Percentiles rank a stretch among this genome's conserved stretches.
Conservation (phyloP, 2,888 invertebrate genomes). For the Temnothorax unifasciatus region DNA sequence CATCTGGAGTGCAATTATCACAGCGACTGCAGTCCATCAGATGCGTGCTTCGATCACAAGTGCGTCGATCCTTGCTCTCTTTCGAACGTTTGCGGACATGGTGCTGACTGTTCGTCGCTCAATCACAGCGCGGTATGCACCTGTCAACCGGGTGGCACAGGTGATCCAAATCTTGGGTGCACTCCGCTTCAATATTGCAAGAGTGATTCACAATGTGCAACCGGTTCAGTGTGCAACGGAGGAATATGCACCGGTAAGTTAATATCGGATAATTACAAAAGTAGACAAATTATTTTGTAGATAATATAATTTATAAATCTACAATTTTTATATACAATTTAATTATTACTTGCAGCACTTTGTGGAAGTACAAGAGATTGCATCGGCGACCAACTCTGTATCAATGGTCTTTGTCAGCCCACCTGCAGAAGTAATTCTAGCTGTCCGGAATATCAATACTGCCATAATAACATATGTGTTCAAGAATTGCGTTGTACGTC, state of each 20-base stretch:
- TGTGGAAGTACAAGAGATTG: constrained; percentile 95
- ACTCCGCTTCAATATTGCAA: constrained; percentile 94
- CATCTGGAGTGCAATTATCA: constrained; percentile 93
- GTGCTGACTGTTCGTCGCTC: constrained; percentile 91
- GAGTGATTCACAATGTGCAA: constrained; percentile 93
- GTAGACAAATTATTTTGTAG: neutral
- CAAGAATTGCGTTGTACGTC: constrained; percentile 92
- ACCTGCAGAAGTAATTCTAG: constrained; percentile 93
- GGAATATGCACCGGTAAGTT: constrained; percentile 92
- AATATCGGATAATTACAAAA: neutral
- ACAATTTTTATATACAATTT: neutral
- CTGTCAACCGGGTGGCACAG: constrained; percentile 94
- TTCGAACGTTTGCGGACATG: constrained; percentile 93
- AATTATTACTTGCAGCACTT: constrained; percentile 87
- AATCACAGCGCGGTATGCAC: constrained; percentile 94
- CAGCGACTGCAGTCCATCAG: constrained; percentile 90
- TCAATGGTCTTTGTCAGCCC: constrained; percentile 94
- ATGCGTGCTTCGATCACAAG: constrained; percentile 92
- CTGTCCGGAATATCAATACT: constrained; percentile 95
- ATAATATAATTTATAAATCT: neutral
- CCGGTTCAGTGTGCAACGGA: constrained; percentile 94
- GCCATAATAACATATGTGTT: constrained; percentile 94
- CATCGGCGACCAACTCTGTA: constrained; percentile 94
- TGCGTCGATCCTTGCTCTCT: constrained; percentile 94
- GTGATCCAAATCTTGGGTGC: constrained; percentile 95